Percentiles rank a stretch among this genome's conserved stretches.
Evolutionary conservation across 2,113 vertebrate species (phyloP).

Genomic region (Zosterops hypoxanthus): DNA sequence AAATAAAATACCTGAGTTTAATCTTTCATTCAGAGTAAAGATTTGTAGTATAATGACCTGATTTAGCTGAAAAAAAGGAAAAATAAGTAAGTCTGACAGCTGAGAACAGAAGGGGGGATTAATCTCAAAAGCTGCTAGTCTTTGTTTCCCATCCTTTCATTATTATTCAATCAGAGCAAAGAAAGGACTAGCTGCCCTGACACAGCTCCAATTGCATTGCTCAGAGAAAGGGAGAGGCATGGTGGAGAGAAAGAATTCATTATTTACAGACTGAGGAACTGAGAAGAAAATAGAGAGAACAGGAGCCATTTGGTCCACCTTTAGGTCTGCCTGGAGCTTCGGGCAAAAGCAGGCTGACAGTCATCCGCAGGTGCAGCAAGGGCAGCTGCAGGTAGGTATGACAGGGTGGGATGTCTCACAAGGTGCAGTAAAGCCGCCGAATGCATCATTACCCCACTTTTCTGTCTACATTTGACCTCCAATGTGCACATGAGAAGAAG

Average conservation of each 20-base stretch:
- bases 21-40: conserved; percentile 76
- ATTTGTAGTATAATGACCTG: conserved; percentile 77
- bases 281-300: conserved; percentile 45
- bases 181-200: conserved; percentile 59
- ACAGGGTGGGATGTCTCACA: conserved; percentile 46
- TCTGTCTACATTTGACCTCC: conserved; percentile 32
- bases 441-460: conserved; percentile 4
- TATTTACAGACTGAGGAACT: conserved; percentile 62
- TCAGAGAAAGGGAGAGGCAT: conserved; percentile 32
- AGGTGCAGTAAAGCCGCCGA: background rate
- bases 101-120: conserved; percentile 77
- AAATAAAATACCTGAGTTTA: conserved; percentile 74
- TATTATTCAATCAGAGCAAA: conserved; percentile 69
- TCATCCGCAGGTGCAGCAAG: background rate
- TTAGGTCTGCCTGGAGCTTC: conserved; percentile 6
- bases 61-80: conserved; percentile 75
- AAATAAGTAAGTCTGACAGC: conserved; percentile 75
- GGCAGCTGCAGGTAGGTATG: background rate
- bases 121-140: conserved; percentile 73
- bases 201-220: conserved; percentile 76
- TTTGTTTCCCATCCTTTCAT: conserved; percentile 76
- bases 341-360: conserved; percentile 36
- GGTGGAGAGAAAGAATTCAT: conserved; percentile 73
- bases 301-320: conserved; percentile 18
- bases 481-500: background rate